Evolutionary conservation across 2,113 vertebrate species (phyloP), one percentile per base, ranked within the genome.

Genomic region (Prolemur simus): DNA sequence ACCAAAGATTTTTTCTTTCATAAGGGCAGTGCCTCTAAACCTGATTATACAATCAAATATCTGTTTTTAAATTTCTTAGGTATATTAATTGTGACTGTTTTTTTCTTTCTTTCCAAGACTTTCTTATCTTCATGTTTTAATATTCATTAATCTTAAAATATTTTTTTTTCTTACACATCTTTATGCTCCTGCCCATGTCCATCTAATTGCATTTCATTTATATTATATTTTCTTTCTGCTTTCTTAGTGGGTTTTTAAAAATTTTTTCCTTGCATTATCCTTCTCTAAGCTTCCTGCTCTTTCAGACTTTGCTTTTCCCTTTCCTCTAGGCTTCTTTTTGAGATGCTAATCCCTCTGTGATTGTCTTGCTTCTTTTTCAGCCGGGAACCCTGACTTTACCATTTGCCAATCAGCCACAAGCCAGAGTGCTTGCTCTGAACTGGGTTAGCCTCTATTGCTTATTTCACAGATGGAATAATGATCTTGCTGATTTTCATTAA

Each of bases 321-420:
- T 95, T 64, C 45, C 15, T 85, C 64, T 29, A 11, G 73, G 39
- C 80, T 90, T 90, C 94, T 85, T 91, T 96, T 95, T 84, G 66
- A 96, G 87, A 89, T 94, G 52, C 25, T 97, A 96, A 95, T 97
- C 87, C 90, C 27, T 81, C 92, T 85, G 14, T 92, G n/a, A 96
- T 92, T 92, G 84, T 90, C 95, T 97, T 10, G 27, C 64, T 90
- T 81, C 90, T 77, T 77, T 85, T 87, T 94, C 58, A 85, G 39
- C 42, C 52, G 27, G 86, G 81, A 96, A 87, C 85, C 47, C 69
- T 88, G 95, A 95, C 87, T 96, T 80, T n/a, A 66, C 77, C 52
- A 39, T 94, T 87, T 96, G 84, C 39, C 80, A 71, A 77, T 94
- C 94, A 97, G 42, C 17, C 73, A 82, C 13, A 85, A 85, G 54